Evolutionary conservation across 2,888 invertebrate genomes (phyloP), one percentile per base, ranked within the genome.

Genomic region (Chloroclysta siterata): DNA sequence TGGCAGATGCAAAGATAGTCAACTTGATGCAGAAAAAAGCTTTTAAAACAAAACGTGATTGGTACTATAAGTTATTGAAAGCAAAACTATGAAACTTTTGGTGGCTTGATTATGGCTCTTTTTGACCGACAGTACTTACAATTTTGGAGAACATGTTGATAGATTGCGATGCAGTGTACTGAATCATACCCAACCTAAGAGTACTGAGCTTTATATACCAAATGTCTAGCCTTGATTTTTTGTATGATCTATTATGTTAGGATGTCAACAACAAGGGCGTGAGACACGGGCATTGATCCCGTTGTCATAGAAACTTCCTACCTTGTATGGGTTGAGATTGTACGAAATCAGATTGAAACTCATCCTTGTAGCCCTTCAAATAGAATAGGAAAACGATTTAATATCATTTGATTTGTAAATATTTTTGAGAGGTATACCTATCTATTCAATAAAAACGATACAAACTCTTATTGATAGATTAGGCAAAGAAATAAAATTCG

Each of bases 131-230:
- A 22, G 4, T 5, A 82, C 88, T 88, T 78, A 88, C 88, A 60
- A 87, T 77, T 81, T 88, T 88, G 68, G 81, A 79, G 73, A 87
- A 86, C 88, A 88, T 88, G 81, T 80, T 88, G 80, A 55, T 63
- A 77, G 62, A 75, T 74, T 73, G 74, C 68, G 78, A 80, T 77
- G 76, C 80, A 82, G 80, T 66, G 68, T 72, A 79, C 80, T 81
- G 84, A 84, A 84, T 82, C 78, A 76, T 86, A 68, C 50, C 53
- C 17, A 72, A 65, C 72, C 73, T 72, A 51, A 72, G 67, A 54
- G 72, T 70, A 59, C 65, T 67, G 60, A 72, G 79, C 78, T 79
- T 86, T 85, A 66, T 86, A 86, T 88, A 87, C 69, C 68, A 60
- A 76, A 79, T 76, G 73, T 64, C 69, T 77, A 78, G 68, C 87